Evolutionary conservation across 2,888 invertebrate genomes (phyloP).

Genomic region (Trichopria drosophilae): DNA sequence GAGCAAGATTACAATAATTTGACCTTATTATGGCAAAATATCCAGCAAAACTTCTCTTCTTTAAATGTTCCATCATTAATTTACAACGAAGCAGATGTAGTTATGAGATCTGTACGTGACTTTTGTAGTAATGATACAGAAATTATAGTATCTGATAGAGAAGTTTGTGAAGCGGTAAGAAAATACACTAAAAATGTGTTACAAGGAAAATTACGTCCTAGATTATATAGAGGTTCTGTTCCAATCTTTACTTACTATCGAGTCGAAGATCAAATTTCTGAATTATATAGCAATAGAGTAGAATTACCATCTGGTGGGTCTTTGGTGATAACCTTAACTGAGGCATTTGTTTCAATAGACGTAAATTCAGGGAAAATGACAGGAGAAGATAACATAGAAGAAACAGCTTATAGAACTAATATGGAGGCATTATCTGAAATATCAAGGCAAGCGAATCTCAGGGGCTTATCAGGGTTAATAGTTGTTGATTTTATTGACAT

Average conservation of each 20-base stretch:
- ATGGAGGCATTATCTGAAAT: not conserved
- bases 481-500: not conserved
- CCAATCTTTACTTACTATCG: conserved; percentile 18
- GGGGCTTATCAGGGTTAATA: not conserved
- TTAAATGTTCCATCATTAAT: conserved; percentile 19
- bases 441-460: not conserved
- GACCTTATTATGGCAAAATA: conserved; percentile 15
- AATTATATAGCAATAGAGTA: not conserved
- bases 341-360: not conserved
- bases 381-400: not conserved
- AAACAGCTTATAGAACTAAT: not conserved
- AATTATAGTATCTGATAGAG: conserved; percentile 19
- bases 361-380: not conserved
- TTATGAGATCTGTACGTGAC: conserved; percentile 20
- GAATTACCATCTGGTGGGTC: not conserved
- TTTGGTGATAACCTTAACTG: not conserved
- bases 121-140: conserved; percentile 21
- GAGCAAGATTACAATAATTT: conserved; percentile 20
- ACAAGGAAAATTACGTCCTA: conserved; percentile 19
- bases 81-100: conserved; percentile 19
- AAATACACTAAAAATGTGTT: conserved; percentile 18
- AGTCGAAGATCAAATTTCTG: not conserved
- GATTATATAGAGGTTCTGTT: conserved; percentile 20
- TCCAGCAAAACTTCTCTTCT: conserved; percentile 14
- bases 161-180: conserved; percentile 19